phyloP scores from a whole-genome alignment of 2,888 invertebrate genomes.

The Hyles lineata region DNA sequence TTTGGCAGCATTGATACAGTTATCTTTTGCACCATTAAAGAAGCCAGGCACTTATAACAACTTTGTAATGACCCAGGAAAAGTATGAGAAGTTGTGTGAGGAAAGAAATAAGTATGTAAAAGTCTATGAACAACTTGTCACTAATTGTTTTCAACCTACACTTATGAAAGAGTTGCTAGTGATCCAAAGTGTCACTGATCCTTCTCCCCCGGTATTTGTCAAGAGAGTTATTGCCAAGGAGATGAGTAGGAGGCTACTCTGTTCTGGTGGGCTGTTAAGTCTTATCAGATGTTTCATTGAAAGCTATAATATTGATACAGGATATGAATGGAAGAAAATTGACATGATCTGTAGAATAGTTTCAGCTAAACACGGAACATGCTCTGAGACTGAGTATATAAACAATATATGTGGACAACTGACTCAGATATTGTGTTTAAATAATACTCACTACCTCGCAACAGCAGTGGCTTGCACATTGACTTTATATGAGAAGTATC shows the following conservation, averaged over 20 bases:
- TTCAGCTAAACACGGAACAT: slow-evolving; percentile 79
- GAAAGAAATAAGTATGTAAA: slow-evolving; percentile 81
- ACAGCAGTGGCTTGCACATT: slow-evolving; percentile 85
- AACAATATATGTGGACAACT: slow-evolving; percentile 82
- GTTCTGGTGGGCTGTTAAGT: slow-evolving; percentile 86
- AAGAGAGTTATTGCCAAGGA: slow-evolving; percentile 85
- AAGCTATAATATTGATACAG: slow-evolving; percentile 80
- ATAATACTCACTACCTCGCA: slow-evolving; percentile 71
- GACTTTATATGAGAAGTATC: slow-evolving; percentile 79
- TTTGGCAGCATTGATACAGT: slow-evolving; percentile 88
- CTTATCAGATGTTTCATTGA: slow-evolving; percentile 88
- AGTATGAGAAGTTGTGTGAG: slow-evolving; percentile 76
- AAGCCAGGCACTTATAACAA: slow-evolving; percentile 79
- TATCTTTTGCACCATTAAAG: slow-evolving; percentile 87
- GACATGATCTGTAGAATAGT: slow-evolving; percentile 88
- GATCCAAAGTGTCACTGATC: slow-evolving; percentile 81
- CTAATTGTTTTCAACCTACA: slow-evolving; percentile 84
- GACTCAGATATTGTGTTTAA: slow-evolving; percentile 71
- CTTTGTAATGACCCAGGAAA: slow-evolving; percentile 84
- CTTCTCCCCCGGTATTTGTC: slow-evolving; percentile 86
- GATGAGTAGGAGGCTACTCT: slow-evolving; percentile 85
- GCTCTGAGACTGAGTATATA: slow-evolving; percentile 79
- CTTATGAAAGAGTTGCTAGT: slow-evolving; percentile 89
- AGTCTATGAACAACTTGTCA: slow-evolving; percentile 80
- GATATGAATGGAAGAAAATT: slow-evolving; percentile 87